A percentile compares a stretch with the other conserved stretches of the same genome.
Evolutionary conservation across 2,888 invertebrate species (phyloP).

Genomic region (Platycheirus rosarum): DNA sequence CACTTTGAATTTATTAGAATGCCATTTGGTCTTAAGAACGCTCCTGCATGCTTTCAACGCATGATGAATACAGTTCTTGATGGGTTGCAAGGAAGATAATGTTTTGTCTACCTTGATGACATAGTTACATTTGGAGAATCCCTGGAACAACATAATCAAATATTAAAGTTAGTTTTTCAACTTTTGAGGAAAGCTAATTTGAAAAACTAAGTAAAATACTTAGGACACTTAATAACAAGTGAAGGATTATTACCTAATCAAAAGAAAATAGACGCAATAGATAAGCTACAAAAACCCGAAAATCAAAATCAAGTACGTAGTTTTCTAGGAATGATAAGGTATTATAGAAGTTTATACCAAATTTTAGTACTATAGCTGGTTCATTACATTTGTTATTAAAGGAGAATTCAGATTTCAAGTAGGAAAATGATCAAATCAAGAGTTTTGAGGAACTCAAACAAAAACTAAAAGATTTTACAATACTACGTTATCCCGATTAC

Average conservation of each 20-base stretch:
- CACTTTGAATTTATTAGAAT: no score
- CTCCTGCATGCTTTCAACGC: slow-evolving; percentile 8
- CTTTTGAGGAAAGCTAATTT: no score
- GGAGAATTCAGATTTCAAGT: not conserved
- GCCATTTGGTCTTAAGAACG: slow-evolving; percentile 32
- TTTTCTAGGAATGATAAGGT: not conserved
- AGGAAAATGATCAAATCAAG: not conserved
- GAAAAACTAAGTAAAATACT: slow-evolving; percentile 4
- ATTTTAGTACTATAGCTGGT: not conserved
- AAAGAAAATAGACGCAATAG: not conserved
- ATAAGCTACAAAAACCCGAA: not conserved
- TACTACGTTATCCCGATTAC: slow-evolving; percentile 2
- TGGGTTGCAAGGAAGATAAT: slow-evolving; percentile 13
- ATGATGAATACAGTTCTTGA: slow-evolving; percentile 7
- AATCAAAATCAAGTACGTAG: not conserved
- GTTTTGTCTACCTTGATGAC: slow-evolving; percentile 23
- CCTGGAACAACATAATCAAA: slow-evolving; percentile 13
- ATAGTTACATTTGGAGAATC: slow-evolving; percentile 19
- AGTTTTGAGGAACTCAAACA: not conserved
- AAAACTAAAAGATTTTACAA: slow-evolving; percentile 1
- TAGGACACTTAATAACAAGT: no score
- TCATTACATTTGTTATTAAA: not conserved
- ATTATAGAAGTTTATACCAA: not conserved
- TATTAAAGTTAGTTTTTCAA: not conserved
- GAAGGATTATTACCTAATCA: not conserved